Evolutionary conservation across 2,113 vertebrate genomes (phyloP).

Genomic region (Ptyas mucosa): DNA sequence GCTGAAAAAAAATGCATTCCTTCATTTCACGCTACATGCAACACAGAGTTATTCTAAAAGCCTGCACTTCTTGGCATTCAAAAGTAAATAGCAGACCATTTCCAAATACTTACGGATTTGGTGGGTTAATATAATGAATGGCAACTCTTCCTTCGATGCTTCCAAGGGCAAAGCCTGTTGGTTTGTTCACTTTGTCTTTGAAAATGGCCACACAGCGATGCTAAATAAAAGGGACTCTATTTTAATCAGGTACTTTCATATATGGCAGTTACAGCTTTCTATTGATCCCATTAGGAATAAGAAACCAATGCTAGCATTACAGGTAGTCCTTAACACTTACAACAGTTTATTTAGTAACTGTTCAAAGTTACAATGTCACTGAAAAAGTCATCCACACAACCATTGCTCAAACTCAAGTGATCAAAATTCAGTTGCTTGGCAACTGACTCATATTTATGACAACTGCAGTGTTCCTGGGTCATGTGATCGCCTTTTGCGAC

Average conservation of each 20-base stretch:
- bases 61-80: background rate
- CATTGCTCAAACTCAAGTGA: background rate
- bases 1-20: conserved; percentile 61
- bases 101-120: conserved; percentile 88
- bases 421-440: background rate
- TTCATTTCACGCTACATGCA: background rate
- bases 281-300: background rate
- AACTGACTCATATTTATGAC: background rate
- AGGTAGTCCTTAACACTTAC: background rate
- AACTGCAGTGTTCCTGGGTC: background rate
- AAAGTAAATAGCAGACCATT: background rate
- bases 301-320: background rate
- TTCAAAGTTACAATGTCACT: background rate
- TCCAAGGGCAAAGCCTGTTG: conserved; percentile 95
- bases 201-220: conserved; percentile 99
- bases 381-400: background rate
- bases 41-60: background rate
- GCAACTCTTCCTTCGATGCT: conserved; percentile 97
- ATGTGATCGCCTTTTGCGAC: background rate
- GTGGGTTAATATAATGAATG: conserved; percentile 98
- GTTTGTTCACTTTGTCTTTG: conserved; percentile 99
- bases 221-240: conserved; percentile 58
- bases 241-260: background rate
- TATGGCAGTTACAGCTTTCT: background rate
- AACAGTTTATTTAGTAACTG: background rate